These are phyloP conservation scores for Trematocara marginatum DNA, from an alignment of 2,113 vertebrate genomes.

Conservation along the genomic window DNA sequence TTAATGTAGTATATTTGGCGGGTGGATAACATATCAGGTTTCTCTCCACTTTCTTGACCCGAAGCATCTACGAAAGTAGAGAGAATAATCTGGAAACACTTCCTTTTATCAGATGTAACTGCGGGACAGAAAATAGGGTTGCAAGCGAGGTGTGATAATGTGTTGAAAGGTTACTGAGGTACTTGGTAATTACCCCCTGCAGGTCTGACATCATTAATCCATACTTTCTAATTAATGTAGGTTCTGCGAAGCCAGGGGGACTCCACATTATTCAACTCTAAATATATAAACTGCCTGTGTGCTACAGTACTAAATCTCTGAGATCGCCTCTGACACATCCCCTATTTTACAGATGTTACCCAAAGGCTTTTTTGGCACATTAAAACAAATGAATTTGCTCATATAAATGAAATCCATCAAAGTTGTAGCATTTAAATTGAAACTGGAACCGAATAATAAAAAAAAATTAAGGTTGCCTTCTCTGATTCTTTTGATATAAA, in stretches of 20 bases:
- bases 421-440: not conserved
- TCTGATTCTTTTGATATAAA: not conserved
- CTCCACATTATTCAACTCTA: conserved; percentile 65
- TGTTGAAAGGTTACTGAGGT: conserved; percentile 72
- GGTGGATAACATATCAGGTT: not conserved
- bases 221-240: conserved; percentile 70
- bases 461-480: not conserved
- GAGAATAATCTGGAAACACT: conserved; percentile 9
- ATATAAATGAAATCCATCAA: conserved; percentile 12
- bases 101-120: conserved; percentile 37
- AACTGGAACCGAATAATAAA: not conserved
- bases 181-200: conserved; percentile 72
- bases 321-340: conserved; percentile 45
- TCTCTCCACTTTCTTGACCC: not conserved
- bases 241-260: conserved; percentile 56
- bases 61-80: not conserved
- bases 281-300: conserved; percentile 56
- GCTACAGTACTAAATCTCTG: conserved; percentile 27
- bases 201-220: conserved; percentile 76
- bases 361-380: conserved; percentile 45
- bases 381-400: conserved; percentile 66
- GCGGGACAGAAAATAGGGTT: conserved; percentile 14
- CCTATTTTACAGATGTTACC: conserved; percentile 37
- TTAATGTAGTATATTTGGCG: not conserved
- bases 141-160: conserved; percentile 45